Conservation (phyloP, 2,113 vertebrate genomes). For the Merops nubicus region DNA sequence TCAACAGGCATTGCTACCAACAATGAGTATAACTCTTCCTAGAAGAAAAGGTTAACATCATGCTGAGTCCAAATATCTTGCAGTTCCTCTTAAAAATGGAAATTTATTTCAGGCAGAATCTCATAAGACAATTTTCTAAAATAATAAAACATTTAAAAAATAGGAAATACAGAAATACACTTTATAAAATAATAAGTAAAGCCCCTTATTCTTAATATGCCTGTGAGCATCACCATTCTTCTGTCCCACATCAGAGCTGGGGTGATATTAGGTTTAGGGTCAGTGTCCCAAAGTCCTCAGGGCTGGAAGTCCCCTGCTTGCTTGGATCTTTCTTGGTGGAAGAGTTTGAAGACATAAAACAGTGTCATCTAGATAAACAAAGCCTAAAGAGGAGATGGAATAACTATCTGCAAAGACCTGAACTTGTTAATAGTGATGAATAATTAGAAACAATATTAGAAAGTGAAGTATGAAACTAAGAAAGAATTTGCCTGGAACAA, state of each 20-base stretch:
- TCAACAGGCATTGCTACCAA: neutral
- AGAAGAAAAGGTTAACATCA: neutral
- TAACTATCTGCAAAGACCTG: neutral
- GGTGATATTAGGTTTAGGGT: neutral
- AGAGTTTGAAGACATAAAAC: neutral
- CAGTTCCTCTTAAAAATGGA: neutral
- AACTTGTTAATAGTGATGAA: neutral
- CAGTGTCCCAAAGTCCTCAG: neutral
- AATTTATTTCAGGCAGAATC: neutral
- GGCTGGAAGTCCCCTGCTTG: neutral
- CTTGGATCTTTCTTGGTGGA: neutral
- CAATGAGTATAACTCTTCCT: neutral
- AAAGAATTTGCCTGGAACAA: neutral
- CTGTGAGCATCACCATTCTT: neutral
- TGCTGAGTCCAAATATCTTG: neutral
- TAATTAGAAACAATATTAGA: neutral
- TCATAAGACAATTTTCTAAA: neutral
- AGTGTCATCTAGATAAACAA: neutral
- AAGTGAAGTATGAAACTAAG: neutral
- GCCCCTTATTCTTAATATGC: neutral
- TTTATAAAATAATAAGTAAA: neutral
- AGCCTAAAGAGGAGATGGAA: neutral
- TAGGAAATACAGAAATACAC: neutral
- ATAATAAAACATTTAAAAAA: too few relatives aligned
- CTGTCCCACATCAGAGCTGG: neutral